phyloP scores from a whole-genome alignment of 2,113 vertebrate genomes.

The Oreochromis tanganicae region DNA sequence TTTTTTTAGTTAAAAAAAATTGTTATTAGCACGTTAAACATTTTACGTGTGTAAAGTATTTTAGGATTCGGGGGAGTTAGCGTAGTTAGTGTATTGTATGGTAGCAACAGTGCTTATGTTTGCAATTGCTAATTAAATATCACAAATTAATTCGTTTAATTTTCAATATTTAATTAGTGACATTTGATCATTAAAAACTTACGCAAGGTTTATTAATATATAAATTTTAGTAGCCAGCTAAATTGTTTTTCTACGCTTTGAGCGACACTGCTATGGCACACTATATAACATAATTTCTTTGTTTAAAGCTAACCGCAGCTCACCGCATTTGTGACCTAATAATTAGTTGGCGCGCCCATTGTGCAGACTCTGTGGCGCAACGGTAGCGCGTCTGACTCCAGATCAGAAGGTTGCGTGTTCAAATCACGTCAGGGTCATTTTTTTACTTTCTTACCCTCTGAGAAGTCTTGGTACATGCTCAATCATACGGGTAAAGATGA shows the following conservation, averaged over 20 bases:
- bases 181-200: not conserved
- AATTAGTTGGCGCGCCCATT: fast-evolving
- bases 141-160: not conserved
- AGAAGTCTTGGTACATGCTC: not conserved
- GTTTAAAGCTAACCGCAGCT: not conserved
- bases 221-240: no score
- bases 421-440: not conserved
- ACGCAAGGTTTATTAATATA: no score
- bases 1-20: not conserved
- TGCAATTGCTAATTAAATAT: not conserved
- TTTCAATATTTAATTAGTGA: not conserved
- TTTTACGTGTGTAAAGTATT: not conserved
- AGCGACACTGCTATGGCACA: not conserved
- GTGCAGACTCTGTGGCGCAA: not conserved
- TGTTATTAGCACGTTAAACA: not conserved
- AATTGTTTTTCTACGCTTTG: not conserved
- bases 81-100: fast-evolving
- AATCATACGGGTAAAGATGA: not conserved
- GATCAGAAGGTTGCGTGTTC: conserved; percentile 26
- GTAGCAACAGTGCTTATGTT: not conserved
- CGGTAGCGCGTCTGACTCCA: conserved; percentile 12
- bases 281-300: fast-evolving
- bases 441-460: fast-evolving
- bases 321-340: not conserved
- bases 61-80: not conserved